Evolutionary conservation across 92 coral and sea anemone genomes (phyloP), one percentile per base, ranked within the genome.

Genomic region (Porites lobata): DNA sequence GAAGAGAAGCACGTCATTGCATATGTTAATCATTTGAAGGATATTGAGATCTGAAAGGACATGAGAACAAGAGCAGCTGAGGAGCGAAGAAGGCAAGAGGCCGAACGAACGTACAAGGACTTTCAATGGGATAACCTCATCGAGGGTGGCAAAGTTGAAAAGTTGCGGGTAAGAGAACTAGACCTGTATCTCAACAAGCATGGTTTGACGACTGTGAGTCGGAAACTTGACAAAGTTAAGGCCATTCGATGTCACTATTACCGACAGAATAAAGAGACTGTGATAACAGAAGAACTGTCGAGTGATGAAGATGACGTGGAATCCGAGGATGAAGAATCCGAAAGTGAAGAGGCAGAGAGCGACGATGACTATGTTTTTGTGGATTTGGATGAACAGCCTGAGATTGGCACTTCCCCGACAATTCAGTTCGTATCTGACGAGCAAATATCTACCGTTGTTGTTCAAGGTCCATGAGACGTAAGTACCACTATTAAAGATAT

Each of bases 141-240:
- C 43, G 77, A 72, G 77, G 13, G 78, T 19, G 78, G 64, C 78
- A 74, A 74, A 13, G 78, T 74, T 13, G 38, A 74, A 74, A 74
- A 52, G 63, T 19, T 50, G 63, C 62, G 78, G 9, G 62, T 74
- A 52, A 74, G 63, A 74, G 78, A 74, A 20, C 43, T 18, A 1
- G 64, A 52, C 63, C 13, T 74, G 78, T 74, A 74, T 53, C 64
- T 24, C 26, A 24, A 24, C 26, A 24, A 24, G 26, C 26, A 24
- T 24, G 26, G 26, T 24, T 24, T 24, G 26, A 24, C 26, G 26
- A 24, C 26, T 24, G 26, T 24, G 26, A 1, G 26, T 24, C 26
- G 26, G 26, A 24, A 24, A 24, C 26, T 24, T 24, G 26, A 24
- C 26, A 24, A 24, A 24, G 26, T 24, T 24, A 24, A 24, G 26